Conservation (phyloP, 2,797 vertebrate species). For the Lutjanus campechanus region DNA sequence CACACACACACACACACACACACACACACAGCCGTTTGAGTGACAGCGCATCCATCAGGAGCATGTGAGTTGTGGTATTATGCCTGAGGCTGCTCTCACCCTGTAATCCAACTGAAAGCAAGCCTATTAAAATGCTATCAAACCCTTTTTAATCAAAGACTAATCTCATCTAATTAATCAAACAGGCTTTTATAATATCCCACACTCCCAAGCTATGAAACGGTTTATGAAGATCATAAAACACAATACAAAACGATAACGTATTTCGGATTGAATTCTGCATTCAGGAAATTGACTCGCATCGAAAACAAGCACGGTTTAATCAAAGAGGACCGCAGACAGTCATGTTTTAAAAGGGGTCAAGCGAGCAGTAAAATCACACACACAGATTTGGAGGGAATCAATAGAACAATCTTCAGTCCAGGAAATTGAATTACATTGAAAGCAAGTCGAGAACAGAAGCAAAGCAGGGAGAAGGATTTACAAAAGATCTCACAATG, state of each 20-base stretch:
- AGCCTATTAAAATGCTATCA: slow-evolving; percentile 79
- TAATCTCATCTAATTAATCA: slow-evolving; percentile 79
- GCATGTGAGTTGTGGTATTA: slow-evolving; percentile 54
- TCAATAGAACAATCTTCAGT: slow-evolving; percentile 27
- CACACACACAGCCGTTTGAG: slow-evolving; percentile 33
- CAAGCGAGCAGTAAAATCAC: slow-evolving; percentile 44
- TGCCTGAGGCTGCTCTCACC: slow-evolving; percentile 71
- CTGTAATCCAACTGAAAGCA: slow-evolving; percentile 76
- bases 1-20: slow-evolving; percentile 4
- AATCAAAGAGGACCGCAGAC: slow-evolving; percentile 45
- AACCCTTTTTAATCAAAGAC: slow-evolving; percentile 78
- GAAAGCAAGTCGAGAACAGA: slow-evolving; percentile 32
- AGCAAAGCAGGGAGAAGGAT: slow-evolving; percentile 19
- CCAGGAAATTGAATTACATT: slow-evolving; percentile 41
- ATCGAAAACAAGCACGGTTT: slow-evolving; percentile 35
- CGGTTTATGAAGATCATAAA: slow-evolving; percentile 55
- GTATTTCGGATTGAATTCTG: slow-evolving; percentile 48
- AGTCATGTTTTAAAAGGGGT: slow-evolving; percentile 31
- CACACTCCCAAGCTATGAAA: slow-evolving; percentile 46
- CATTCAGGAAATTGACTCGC: slow-evolving; percentile 59
- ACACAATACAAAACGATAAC: slow-evolving; percentile 46
- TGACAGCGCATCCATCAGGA: slow-evolving; percentile 65
- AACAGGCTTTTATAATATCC: slow-evolving; percentile 56
- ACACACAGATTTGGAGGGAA: slow-evolving; percentile 32
- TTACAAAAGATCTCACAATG: slow-evolving; percentile 1